Conservation (phyloP, 1,140 invertebrate genomes). For the Ganaspis sp. region DNA sequence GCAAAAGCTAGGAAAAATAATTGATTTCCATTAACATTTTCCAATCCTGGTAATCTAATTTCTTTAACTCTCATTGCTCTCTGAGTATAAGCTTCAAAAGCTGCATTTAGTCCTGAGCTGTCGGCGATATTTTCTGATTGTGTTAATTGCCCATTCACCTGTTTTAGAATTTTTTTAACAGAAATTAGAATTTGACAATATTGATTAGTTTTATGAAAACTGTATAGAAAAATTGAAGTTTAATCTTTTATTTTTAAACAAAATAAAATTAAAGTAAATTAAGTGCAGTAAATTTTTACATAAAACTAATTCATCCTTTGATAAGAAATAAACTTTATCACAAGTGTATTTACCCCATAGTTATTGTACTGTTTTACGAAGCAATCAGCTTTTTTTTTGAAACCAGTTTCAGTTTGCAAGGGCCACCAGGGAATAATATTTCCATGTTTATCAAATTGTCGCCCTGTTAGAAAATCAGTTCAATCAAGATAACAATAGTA, state of each 20-base stretch:
- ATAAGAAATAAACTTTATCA: neutral
- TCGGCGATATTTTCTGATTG: slow-evolving; percentile 3
- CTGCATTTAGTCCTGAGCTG: neutral
- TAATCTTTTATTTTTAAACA: too few relatives aligned
- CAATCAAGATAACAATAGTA: neutral
- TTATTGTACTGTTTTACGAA: neutral
- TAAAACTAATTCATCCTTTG: neutral
- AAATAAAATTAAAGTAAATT: too few relatives aligned
- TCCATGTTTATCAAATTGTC: neutral
- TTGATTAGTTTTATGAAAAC: too few relatives aligned
- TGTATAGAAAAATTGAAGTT: too few relatives aligned
- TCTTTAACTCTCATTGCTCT: slow-evolving; percentile 20
- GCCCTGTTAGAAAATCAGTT: neutral
- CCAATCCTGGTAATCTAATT: slow-evolving; percentile 36
- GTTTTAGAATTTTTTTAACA: too few relatives aligned
- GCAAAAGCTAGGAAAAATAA: slow-evolving; percentile 45
- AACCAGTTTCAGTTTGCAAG: neutral
- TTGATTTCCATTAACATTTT: slow-evolving; percentile 34
- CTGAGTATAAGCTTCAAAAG: neutral
- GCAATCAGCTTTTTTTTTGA: neutral
- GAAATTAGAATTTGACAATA: too few relatives aligned
- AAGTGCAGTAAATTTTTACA: neutral
- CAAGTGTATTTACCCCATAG: neutral
- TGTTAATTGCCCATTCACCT: neutral
- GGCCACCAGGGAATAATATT: neutral